Base-by-base conservation (phyloP, 2,113 vertebrate genomes). In the Poecilia latipinna region DNA sequence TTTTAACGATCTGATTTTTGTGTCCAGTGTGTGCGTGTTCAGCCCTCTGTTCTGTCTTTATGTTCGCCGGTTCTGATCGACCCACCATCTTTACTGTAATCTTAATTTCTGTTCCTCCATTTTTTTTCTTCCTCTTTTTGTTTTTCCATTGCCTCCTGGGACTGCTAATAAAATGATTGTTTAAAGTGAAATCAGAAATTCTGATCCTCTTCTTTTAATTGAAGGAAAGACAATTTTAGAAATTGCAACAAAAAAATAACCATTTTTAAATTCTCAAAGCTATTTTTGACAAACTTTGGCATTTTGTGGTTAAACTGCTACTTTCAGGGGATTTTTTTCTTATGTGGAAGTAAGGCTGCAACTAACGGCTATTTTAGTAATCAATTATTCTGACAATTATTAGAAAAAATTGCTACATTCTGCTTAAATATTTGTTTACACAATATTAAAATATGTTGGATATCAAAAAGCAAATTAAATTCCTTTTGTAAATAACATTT, bases 121-220 rank as follows among this genome's bases (percentile, higher is more conserved):
- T 48, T 48, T 48, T 48, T 48, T 48, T 48, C 17, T 48, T 57
- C 22, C 24, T n/a, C 68, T 78, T 67, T 78, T 68, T 69, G 77
- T 70, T 84, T 86, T 86, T 82, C 81, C 85, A 86, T 89, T 90
- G 87, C 90, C 90, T 93, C 82, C 83, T 90, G 91, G 91, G 92
- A 93, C 90, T 92, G 90, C 89, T 89, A 93, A 93, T 91, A 93
- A 92, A 92, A 91, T 86, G 88, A 89, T 88, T 91, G 90, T 91
- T 82, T 39, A 91, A 89, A 90, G 80, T 75, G 60, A 88, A 72
- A 75, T 37, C 37, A 10, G 3, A 68, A 31, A 48, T 72, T 24
- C 8, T 22, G 37, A 10, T 68, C 57, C 8, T 51, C 29, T 26
- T 73, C 26, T 42, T 32, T 35, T 4, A 8, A n/a, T 3, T 39